Conservation (phyloP, 2,113 vertebrate genomes). For the Clarias magur region DNA sequence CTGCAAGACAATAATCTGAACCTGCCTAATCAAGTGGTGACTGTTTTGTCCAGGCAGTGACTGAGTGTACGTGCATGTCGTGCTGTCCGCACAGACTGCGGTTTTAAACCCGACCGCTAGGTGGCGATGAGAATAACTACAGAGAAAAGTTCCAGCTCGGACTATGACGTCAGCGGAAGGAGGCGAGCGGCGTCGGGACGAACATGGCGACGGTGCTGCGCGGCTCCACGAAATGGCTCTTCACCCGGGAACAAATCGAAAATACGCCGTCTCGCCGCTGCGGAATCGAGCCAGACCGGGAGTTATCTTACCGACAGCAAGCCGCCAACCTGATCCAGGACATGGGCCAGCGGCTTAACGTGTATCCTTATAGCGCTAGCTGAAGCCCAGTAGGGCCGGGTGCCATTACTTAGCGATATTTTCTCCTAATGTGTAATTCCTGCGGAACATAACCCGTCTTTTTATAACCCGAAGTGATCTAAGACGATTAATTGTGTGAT, state of each 20-base stretch:
- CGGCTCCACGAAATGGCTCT: slow-evolving; percentile 91
- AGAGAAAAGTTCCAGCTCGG: neutral
- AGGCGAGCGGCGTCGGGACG: slow-evolving; percentile 71
- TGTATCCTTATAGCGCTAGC: slow-evolving; percentile 83
- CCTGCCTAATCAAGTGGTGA: too few species aligned
- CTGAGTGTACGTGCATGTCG: neutral
- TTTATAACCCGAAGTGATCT: fast-evolving
- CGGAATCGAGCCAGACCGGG: slow-evolving; percentile 91
- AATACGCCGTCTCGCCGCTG: slow-evolving; percentile 89
- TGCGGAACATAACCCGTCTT: neutral
- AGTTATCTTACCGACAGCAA: slow-evolving; percentile 94
- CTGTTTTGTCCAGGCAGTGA: too few species aligned
- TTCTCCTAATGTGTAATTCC: neutral
- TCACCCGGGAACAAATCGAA: slow-evolving; percentile 93
- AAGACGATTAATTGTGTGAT: fast-evolving
- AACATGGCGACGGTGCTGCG: slow-evolving; percentile 78
- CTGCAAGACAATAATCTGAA: too few species aligned
- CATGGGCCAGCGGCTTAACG: slow-evolving; percentile 96
- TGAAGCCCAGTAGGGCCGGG: neutral
- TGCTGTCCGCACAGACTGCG: neutral
- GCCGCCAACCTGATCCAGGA: slow-evolving; percentile 97
- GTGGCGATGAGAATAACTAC: slow-evolving; percentile 17
- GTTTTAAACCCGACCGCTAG: slow-evolving; percentile 14
- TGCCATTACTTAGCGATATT: slow-evolving; percentile 1
- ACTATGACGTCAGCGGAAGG: slow-evolving; percentile 56